phyloP scores from a whole-genome alignment of 1,140 invertebrate species.

The Linepithema humile region DNA sequence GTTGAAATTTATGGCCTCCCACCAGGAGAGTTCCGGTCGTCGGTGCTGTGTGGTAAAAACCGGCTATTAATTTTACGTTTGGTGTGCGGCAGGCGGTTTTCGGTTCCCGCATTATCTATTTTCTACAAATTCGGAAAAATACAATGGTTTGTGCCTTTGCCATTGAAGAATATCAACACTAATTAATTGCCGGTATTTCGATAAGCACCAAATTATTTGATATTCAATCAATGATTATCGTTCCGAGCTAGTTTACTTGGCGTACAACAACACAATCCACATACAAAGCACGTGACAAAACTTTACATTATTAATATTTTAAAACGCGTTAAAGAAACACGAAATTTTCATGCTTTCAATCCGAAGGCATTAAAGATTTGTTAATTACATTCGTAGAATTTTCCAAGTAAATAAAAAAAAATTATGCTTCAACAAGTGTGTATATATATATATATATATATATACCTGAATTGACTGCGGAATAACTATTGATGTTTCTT shows the following conservation, averaged over 20 bases:
- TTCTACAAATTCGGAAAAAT: neutral
- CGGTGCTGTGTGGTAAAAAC: conserved; percentile 71
- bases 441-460: too few relatives aligned
- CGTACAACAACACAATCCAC: too few relatives aligned
- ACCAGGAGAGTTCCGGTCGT: conserved; percentile 64
- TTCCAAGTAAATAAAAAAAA: neutral
- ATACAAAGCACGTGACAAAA: too few relatives aligned
- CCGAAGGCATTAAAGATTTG: too few relatives aligned
- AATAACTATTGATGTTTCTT: neutral
- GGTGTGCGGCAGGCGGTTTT: conserved; percentile 33
- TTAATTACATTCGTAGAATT: too few relatives aligned
- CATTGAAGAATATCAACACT: neutral
- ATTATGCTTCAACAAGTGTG: neutral
- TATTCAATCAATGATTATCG: neutral
- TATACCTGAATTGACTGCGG: conserved; percentile 10
- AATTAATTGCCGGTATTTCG: neutral
- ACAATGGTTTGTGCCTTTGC: neutral
- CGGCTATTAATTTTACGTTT: conserved; percentile 78
- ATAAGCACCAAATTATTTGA: neutral
- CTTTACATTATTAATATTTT: too few relatives aligned
- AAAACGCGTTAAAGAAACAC: too few relatives aligned
- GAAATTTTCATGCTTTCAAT: too few relatives aligned
- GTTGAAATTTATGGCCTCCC: conserved; percentile 83
- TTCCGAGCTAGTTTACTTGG: neutral
- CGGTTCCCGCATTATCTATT: conserved; percentile 16